Percentiles rank a stretch among this genome's conserved stretches.
These are phyloP conservation scores for Elephantulus edwardii DNA, from an alignment of 2,113 vertebrate species.

Conservation along the genomic window DNA sequence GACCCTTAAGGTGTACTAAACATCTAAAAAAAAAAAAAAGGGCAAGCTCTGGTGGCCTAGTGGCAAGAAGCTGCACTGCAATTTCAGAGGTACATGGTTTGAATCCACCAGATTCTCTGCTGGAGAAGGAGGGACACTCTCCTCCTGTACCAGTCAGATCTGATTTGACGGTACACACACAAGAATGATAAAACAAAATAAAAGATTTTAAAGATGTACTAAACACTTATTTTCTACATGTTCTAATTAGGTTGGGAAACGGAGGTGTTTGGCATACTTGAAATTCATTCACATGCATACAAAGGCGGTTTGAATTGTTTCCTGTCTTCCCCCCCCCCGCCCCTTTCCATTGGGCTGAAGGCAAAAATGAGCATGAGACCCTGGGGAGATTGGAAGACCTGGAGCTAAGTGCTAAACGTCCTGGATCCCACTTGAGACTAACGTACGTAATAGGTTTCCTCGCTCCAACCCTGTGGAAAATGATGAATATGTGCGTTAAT, in stretches of 20 bases:
- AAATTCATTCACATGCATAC: constrained; percentile 65
- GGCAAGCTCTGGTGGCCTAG: no score
- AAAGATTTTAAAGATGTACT: constrained; percentile 42
- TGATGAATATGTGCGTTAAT: constrained; percentile 13
- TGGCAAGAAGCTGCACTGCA: no score
- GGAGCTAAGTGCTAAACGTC: background rate
- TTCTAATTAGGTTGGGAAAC: constrained; percentile 63
- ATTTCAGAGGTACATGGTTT: no score
- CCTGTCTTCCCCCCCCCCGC: background rate
- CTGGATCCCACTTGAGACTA: background rate
- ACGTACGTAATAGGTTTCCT: background rate
- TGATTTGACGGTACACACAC: no score
- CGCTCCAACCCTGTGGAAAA: background rate
- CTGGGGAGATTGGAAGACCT: background rate
- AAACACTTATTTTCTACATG: constrained; percentile 35
- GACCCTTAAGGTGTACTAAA: no score
- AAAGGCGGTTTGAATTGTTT: constrained; percentile 58
- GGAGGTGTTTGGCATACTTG: constrained; percentile 63
- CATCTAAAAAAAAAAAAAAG: no score
- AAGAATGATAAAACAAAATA: no score
- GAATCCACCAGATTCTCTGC: no score
- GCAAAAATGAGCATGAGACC: constrained; percentile 18
- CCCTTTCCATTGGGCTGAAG: background rate
- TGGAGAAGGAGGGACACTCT: no score
- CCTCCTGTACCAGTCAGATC: no score